A percentile compares a stretch with the other conserved stretches of the same genome.
Evolutionary conservation across 1,140 invertebrate genomes (phyloP).

Genomic region (Metopolophium dirhodum): DNA sequence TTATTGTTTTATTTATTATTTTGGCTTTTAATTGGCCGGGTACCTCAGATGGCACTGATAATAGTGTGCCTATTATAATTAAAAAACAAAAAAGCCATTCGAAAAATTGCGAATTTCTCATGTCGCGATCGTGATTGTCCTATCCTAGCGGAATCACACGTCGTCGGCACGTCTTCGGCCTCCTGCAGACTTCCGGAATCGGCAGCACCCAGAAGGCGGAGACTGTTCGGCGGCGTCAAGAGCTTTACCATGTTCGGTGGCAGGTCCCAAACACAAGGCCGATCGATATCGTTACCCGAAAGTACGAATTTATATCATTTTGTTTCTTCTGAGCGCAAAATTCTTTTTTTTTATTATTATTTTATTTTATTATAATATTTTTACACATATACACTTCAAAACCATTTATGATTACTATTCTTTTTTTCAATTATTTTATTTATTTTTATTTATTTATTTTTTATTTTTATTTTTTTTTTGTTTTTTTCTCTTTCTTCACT

Average conservation of each 20-base stretch:
- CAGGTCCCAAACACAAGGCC: conserved; percentile 68
- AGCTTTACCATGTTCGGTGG: conserved; percentile 76
- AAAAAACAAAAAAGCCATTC: neutral
- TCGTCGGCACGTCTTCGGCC: conserved; percentile 57
- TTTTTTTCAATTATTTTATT: conserved; percentile 24
- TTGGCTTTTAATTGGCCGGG: neutral
- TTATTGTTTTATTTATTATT: neutral
- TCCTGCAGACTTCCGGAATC: conserved; percentile 53
- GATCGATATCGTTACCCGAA: conserved; percentile 80
- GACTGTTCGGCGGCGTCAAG: conserved; percentile 76
- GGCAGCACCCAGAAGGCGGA: conserved; percentile 60
- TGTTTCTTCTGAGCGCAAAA: conserved; percentile 63
- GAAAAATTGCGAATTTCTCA: conserved; percentile 49
- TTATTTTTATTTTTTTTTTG: neutral
- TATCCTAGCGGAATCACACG: conserved; percentile 55
- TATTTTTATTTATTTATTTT: conserved; percentile 19
- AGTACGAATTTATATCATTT: conserved; percentile 71
- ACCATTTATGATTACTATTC: neutral
- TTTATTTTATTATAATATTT: conserved; percentile 58
- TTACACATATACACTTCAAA: conserved; percentile 14
- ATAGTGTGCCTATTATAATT: neutral
- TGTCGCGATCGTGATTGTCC: conserved; percentile 53
- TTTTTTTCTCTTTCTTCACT: neutral
- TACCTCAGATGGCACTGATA: neutral
- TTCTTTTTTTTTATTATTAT: conserved; percentile 59